Conservation (phyloP, 2,113 vertebrate genomes). For the Thalassoma bifasciatum region DNA sequence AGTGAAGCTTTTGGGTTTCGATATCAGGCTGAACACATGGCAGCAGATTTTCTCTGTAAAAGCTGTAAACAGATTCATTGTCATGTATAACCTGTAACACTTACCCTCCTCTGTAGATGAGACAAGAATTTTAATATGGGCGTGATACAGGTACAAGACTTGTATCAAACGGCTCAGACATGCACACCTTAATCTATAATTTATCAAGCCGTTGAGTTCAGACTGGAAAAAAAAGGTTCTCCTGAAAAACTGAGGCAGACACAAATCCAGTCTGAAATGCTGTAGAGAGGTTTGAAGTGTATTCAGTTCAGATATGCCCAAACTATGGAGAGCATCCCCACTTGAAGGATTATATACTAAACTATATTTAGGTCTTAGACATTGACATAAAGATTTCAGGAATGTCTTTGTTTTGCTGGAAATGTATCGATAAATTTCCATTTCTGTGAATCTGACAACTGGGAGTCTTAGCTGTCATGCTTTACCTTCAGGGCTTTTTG, state of each 20-base stretch:
- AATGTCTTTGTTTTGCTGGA: background rate
- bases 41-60: background rate
- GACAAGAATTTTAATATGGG: slow-evolving; percentile 20
- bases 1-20: background rate
- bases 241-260: slow-evolving; percentile 25
- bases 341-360: background rate
- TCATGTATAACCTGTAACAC: slow-evolving; percentile 31
- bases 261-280: slow-evolving; percentile 1
- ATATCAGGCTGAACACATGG: background rate
- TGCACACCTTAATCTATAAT: slow-evolving; percentile 40
- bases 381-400: background rate
- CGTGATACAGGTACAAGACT: slow-evolving; percentile 6
- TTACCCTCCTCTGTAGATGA: slow-evolving; percentile 32
- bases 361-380: too few species aligned
- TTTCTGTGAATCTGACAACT: background rate
- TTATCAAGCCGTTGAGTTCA: slow-evolving; percentile 38
- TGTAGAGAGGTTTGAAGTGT: background rate
- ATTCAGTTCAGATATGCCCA: too few species aligned
- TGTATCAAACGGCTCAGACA: slow-evolving; percentile 18
- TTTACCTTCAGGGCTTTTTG: background rate
- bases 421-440: background rate
- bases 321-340: background rate
- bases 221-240: background rate
- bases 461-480: background rate
- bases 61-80: slow-evolving; percentile 22